phyloP scores from a whole-genome alignment of 92 coral and sea anemone species.

The Parazoanthus atlanticus region DNA sequence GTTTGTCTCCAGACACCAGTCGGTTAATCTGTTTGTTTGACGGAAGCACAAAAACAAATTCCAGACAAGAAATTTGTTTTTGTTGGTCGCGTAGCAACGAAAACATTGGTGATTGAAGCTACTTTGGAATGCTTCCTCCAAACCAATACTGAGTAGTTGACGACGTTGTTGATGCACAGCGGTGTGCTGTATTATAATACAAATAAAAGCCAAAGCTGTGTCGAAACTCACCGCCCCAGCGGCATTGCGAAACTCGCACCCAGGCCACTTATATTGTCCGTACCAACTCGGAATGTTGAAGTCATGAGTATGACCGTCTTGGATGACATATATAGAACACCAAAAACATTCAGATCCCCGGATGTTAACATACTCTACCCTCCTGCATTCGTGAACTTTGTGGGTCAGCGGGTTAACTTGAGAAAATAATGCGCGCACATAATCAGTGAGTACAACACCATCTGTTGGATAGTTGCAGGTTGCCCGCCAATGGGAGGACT shows the following conservation, averaged over 20 bases:
- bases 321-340: conserved; percentile 52
- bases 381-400: conserved; percentile 41
- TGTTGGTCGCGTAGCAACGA: too few species aligned
- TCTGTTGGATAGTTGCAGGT: conserved; percentile 54
- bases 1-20: too few species aligned
- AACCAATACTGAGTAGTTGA: conserved; percentile 68
- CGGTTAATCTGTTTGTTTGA: too few species aligned
- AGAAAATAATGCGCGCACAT: conserved; percentile 37
- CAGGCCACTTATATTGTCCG: not conserved
- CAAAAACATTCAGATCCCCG: conserved; percentile 51
- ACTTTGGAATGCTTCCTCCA: conserved; percentile 35
- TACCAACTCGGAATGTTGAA: not conserved
- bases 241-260: conserved; percentile 32
- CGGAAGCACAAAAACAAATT: too few species aligned
- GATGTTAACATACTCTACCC: conserved; percentile 54
- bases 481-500: conserved; percentile 59
- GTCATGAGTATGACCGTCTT: not conserved
- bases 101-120: too few species aligned
- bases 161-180: conserved; percentile 49
- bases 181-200: conserved; percentile 8
- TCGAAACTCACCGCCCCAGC: not conserved
- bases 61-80: not conserved
- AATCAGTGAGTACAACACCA: conserved; percentile 53
- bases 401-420: conserved; percentile 36
- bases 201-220: conserved; percentile 60